phyloP scores from a whole-genome alignment of 2,888 invertebrate genomes.

The Leuctra nigra region DNA sequence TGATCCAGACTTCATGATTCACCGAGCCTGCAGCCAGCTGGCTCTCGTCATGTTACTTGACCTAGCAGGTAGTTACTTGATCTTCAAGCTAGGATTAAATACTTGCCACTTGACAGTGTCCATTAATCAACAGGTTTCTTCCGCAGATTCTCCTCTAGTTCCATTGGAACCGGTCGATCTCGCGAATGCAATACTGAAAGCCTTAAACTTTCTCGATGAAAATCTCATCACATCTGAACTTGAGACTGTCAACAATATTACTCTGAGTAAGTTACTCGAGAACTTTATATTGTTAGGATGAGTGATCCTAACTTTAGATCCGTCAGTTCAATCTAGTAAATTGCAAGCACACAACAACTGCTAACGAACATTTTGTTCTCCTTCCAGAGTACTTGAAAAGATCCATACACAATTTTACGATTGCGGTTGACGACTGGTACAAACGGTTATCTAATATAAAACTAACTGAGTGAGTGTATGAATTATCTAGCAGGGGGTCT shows the following conservation, averaged over 20 bases:
- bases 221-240: neutral
- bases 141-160: conserved; percentile 2
- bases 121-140: neutral
- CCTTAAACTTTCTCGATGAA: neutral
- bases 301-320: too few species aligned
- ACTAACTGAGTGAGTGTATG: neutral
- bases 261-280: neutral
- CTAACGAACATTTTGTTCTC: neutral
- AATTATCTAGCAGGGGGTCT: too few species aligned
- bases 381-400: neutral
- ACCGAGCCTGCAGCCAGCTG: conserved; percentile 6
- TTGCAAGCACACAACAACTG: too few species aligned
- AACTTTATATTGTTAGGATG: too few species aligned
- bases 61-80: conserved; percentile 8
- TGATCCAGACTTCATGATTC: conserved; percentile 3
- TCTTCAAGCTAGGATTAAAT: neutral
- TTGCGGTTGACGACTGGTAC: neutral
- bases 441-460: neutral
- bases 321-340: too few species aligned
- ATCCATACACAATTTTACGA: neutral
- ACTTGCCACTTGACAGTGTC: neutral
- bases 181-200: neutral
- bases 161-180: conserved; percentile 3
- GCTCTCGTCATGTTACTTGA: conserved; percentile 5
- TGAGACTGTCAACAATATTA: too few species aligned